phyloP scores from a whole-genome alignment of 2,797 vertebrate species.

The Arctocebus calabarensis region DNA sequence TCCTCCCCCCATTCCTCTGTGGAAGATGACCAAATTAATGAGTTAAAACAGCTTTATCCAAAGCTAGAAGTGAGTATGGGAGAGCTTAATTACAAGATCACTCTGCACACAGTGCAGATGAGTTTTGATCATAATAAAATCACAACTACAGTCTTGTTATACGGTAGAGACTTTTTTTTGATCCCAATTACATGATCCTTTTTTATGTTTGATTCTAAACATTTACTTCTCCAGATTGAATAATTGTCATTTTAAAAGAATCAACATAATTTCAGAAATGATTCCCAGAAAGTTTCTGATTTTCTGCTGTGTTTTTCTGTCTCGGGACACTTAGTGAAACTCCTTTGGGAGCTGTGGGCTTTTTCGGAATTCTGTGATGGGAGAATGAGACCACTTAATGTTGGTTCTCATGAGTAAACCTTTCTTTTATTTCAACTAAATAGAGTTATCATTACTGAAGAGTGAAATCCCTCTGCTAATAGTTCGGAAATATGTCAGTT shows the following conservation, averaged over 20 bases:
- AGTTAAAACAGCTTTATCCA: not conserved
- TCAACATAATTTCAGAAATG: not conserved
- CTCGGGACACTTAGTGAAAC: not conserved
- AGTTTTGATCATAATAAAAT: not conserved
- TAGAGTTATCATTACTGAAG: conserved; percentile 28
- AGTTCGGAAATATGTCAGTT: conserved; percentile 42
- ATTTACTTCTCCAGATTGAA: not conserved
- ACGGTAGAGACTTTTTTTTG: not conserved
- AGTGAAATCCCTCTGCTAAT: conserved; percentile 22
- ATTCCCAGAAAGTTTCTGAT: not conserved
- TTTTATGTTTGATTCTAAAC: not conserved
- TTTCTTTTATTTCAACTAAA: conserved; percentile 29
- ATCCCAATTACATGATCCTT: not conserved
- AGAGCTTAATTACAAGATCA: not conserved
- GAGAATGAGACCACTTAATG: not conserved
- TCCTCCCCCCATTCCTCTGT: fast-evolving
- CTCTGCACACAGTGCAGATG: not conserved
- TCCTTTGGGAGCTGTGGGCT: not conserved
- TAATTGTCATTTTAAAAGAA: not conserved
- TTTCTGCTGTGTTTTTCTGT: not conserved
- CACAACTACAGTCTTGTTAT: not conserved
- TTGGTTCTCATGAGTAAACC: conserved; percentile 37
- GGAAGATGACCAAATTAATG: not conserved
- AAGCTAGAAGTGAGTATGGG: not conserved
- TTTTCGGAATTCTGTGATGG: conserved; percentile 6